phyloP scores from a whole-genome alignment of 2,888 invertebrate genomes.

The Ommatoiulus sabulosus region DNA sequence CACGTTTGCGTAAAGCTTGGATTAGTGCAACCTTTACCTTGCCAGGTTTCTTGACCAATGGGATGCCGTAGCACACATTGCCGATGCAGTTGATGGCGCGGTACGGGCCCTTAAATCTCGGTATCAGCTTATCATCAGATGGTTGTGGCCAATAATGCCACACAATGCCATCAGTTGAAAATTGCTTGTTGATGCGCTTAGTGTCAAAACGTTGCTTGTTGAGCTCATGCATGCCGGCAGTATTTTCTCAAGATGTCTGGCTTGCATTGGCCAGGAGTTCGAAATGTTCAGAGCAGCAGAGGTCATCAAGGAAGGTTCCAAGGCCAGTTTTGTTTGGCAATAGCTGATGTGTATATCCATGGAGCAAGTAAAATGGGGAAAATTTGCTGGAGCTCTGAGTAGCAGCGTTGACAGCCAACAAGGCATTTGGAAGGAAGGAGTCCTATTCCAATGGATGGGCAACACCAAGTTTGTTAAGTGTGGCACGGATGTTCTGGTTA shows the following conservation, averaged over 20 bases:
- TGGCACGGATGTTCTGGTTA: neutral
- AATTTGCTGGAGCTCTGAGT: neutral
- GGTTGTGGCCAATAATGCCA: neutral
- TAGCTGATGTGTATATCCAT: neutral
- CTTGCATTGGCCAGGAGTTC: neutral
- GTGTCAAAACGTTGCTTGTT: neutral
- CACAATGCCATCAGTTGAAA: neutral
- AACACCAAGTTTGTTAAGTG: neutral
- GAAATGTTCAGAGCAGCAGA: neutral
- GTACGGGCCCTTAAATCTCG: slow-evolving; percentile 34
- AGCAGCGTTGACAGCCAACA: neutral
- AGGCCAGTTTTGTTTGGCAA: neutral
- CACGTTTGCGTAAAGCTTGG: neutral
- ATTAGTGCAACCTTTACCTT: neutral
- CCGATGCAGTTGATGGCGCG: neutral
- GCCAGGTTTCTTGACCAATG: neutral
- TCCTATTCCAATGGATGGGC: neutral
- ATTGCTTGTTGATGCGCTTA: neutral
- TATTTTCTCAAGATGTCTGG: neutral
- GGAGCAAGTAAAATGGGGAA: too few relatives aligned
- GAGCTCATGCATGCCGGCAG: neutral
- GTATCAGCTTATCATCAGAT: neutral
- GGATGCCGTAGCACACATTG: slow-evolving; percentile 5
- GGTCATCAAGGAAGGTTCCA: neutral
- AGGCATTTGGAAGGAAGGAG: neutral